phyloP scores from a whole-genome alignment of 1,140 invertebrate genomes.

The Drosophila ironensis region DNA sequence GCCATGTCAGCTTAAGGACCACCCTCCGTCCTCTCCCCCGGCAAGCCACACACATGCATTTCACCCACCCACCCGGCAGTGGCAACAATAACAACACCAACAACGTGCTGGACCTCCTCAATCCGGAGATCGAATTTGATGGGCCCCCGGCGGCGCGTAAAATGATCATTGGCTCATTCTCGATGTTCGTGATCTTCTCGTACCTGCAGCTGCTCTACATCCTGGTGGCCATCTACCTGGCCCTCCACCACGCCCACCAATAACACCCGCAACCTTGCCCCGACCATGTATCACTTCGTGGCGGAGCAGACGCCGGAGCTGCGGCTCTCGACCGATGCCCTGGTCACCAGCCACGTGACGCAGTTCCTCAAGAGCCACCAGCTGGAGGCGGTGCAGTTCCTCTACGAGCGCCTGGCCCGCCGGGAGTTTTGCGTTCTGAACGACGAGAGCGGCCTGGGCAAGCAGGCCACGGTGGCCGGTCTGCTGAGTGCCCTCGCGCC shows the following conservation, averaged over 20 bases:
- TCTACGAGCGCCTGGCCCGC: slow-evolving; percentile 60
- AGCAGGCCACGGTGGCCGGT: slow-evolving; percentile 47
- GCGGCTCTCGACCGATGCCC: slow-evolving; percentile 48
- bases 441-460: slow-evolving; percentile 75
- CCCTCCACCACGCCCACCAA: slow-evolving; percentile 58
- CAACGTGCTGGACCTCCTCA: slow-evolving; percentile 51
- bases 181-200: slow-evolving; percentile 77
- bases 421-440: slow-evolving; percentile 69
- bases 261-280: slow-evolving; percentile 1
- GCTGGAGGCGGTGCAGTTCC: slow-evolving; percentile 63
- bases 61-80: slow-evolving; percentile 4
- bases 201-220: slow-evolving; percentile 75
- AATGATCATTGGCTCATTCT: slow-evolving; percentile 67
- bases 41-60: slow-evolving; percentile 38
- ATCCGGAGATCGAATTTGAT: slow-evolving; percentile 65
- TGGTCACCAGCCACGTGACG: slow-evolving; percentile 58
- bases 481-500: slow-evolving; percentile 52
- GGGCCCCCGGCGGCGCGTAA: slow-evolving; percentile 49
- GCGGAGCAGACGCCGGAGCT: slow-evolving; percentile 65
- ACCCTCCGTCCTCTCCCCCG: slow-evolving; percentile 16
- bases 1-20: neutral
- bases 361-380: slow-evolving; percentile 75
- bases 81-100: slow-evolving; percentile 30
- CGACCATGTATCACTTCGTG: slow-evolving; percentile 73
- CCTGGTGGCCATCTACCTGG: slow-evolving; percentile 71